These are phyloP conservation scores for Dissostichus mawsoni DNA, from an alignment of 2,113 vertebrate genomes.

Conservation along the genomic window DNA sequence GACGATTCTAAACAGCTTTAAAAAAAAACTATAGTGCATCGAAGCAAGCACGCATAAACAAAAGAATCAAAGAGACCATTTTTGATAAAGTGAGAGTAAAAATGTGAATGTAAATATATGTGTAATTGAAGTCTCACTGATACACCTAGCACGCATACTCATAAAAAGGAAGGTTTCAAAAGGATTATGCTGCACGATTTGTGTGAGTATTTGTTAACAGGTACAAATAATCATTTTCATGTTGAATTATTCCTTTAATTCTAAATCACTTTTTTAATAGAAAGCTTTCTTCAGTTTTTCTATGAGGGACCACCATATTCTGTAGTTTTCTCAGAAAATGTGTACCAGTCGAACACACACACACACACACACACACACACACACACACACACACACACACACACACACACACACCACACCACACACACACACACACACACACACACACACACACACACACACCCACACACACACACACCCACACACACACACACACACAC, in stretches of 20 bases:
- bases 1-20: not conserved
- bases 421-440: constrained; percentile 1
- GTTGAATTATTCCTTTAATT: not conserved
- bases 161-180: no score
- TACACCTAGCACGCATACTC: no score
- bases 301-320: not conserved
- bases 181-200: no score
- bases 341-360: not conserved
- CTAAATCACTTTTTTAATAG: not conserved
- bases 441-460: not conserved
- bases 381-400: constrained; percentile 8
- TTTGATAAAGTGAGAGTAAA: no score
- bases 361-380: constrained; percentile 1
- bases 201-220: no score
- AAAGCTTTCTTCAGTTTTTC: not conserved
- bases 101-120: no score
- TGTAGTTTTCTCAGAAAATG: no score
- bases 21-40: not conserved
- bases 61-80: not conserved
- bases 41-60: constrained; percentile 18
- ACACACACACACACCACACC: not conserved
- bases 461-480: constrained; percentile 7
- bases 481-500: not conserved
- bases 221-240: no score
- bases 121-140: no score